Percentiles rank a stretch among this genome's conserved stretches.
phyloP scores from a whole-genome alignment of 2,797 vertebrate species.

The Trichosurus vulpecula region DNA sequence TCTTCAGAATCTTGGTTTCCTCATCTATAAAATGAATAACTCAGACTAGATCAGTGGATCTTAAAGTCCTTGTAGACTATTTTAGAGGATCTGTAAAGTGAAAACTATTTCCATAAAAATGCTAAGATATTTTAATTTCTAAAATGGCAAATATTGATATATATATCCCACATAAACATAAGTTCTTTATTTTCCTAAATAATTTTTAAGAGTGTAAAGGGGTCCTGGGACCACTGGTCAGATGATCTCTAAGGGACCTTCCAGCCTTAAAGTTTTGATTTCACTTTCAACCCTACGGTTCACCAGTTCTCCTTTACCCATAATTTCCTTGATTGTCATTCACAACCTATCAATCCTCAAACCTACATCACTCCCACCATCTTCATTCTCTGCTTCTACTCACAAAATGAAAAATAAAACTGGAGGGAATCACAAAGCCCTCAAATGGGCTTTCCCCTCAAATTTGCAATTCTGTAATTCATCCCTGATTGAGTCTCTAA shows the following conservation, averaged over 20 bases:
- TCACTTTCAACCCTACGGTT: neutral
- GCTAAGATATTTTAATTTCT: neutral
- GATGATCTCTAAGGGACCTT: neutral
- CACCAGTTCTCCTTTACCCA: neutral
- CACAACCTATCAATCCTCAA: neutral
- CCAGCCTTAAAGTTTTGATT: neutral
- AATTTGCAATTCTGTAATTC: neutral
- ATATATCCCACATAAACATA: neutral
- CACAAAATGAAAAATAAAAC: neutral
- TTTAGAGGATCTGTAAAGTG: neutral
- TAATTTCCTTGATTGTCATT: neutral
- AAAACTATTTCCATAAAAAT: neutral
- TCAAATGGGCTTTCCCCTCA: neutral
- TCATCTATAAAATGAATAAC: slow-evolving; percentile 7
- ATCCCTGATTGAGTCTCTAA: neutral
- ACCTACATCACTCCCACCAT: neutral
- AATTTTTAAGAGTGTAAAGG: neutral
- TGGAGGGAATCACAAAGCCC: neutral
- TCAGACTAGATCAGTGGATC: neutral
- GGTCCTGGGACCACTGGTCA: neutral
- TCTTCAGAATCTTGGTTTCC: neutral
- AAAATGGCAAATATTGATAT: neutral
- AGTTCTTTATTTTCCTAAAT: neutral
- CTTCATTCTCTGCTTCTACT: neutral
- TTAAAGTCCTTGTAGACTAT: neutral